Conservation (phyloP, 2,888 invertebrate species). For the Azorinus chamasolen region DNA sequence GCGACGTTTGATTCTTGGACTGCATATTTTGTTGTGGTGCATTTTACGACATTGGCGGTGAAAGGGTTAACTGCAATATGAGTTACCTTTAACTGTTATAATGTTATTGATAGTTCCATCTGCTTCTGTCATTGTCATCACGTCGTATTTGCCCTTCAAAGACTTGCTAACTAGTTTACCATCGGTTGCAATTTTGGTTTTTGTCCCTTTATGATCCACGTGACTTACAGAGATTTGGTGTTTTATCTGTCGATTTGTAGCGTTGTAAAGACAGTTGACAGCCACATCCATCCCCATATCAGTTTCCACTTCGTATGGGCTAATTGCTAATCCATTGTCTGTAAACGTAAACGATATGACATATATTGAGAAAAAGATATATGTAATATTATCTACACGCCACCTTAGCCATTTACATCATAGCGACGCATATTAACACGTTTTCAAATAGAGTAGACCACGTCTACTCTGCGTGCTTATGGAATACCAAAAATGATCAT, state of each 20-base stretch:
- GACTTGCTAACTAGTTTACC: constrained; percentile 22
- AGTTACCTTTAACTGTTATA: constrained; percentile 49
- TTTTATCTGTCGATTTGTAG: constrained; percentile 9
- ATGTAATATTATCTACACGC: too few relatives aligned
- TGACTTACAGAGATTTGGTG: constrained; percentile 33
- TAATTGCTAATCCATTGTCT: constrained; percentile 47
- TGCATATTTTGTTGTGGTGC: too few relatives aligned
- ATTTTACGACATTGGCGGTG: too few relatives aligned
- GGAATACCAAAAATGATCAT: too few relatives aligned
- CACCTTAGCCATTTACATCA: neutral
- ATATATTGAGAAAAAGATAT: neutral
- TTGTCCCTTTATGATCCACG: constrained; percentile 24
- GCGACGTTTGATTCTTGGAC: too few relatives aligned
- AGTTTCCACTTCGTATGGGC: constrained; percentile 40
- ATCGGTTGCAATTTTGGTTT: constrained; percentile 30
- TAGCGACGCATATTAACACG: neutral
- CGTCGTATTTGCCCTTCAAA: constrained; percentile 19
- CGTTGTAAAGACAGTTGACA: constrained; percentile 50
- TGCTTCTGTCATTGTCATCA: constrained; percentile 19
- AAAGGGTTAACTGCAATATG: too few relatives aligned
- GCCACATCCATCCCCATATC: constrained; percentile 27
- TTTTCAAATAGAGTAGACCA: too few relatives aligned
- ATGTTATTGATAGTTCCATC: constrained; percentile 39
- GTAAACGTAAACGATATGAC: neutral
- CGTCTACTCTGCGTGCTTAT: too few relatives aligned